These are phyloP conservation scores for Alloscopus bannaensis DNA, from an alignment of 2,888 invertebrate species.

Conservation along the genomic window DNA sequence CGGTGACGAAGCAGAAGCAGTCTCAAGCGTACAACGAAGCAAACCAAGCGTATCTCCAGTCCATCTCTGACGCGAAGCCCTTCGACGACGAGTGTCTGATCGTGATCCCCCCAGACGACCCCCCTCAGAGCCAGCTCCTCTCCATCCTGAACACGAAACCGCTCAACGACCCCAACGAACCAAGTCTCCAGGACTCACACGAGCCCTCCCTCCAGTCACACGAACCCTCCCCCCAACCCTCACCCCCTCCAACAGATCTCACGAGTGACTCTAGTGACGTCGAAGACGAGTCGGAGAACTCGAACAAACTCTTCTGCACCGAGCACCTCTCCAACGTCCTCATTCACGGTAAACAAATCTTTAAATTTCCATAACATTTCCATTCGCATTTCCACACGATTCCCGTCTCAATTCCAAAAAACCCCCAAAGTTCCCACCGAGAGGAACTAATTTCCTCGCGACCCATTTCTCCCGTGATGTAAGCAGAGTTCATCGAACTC, in stretches of 20 bases:
- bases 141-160: conserved; percentile 4
- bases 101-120: neutral
- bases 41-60: conserved; percentile 46
- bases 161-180: neutral
- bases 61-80: neutral
- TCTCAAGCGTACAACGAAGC: conserved; percentile 23
- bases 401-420: too few relatives aligned
- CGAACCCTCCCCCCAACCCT: neutral
- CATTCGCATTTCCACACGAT: too few relatives aligned
- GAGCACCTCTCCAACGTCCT: conserved; percentile 63
- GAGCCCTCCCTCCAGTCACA: neutral
- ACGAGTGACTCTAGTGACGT: conserved; percentile 9
- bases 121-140: conserved; percentile 4
- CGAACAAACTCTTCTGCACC: conserved; percentile 46
- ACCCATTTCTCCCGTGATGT: too few relatives aligned
- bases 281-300: conserved; percentile 7
- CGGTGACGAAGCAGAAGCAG: conserved; percentile 61
- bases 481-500: too few relatives aligned
- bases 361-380: neutral
- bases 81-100: conserved; percentile 1
- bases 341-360: conserved; percentile 48
- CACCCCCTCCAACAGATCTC: neutral
- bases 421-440: too few relatives aligned
- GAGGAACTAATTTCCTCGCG: too few relatives aligned
- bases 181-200: neutral